Conservation (phyloP, 2,113 vertebrate genomes). For the Arenaria interpres region DNA sequence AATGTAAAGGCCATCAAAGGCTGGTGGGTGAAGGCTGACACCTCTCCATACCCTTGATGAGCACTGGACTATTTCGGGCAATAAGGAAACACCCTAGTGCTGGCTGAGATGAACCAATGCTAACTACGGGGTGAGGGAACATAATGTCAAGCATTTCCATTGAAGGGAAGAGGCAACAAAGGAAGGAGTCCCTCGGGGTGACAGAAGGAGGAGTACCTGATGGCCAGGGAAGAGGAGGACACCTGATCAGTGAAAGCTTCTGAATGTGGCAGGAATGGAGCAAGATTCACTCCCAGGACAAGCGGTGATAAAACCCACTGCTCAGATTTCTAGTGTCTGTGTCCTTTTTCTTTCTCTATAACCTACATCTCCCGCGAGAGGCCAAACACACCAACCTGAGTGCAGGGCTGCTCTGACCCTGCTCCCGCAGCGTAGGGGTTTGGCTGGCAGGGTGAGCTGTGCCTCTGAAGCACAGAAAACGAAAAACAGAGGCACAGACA, state of each 20-base stretch:
- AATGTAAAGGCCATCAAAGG: background rate
- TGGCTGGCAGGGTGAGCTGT: background rate
- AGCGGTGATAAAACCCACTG: background rate
- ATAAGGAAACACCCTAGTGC: background rate
- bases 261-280: background rate
- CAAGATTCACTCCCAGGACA: background rate
- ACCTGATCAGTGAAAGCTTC: background rate
- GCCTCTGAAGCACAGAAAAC: background rate
- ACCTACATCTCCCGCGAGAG: background rate
- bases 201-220: background rate
- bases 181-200: background rate
- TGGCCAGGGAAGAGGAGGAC: background rate
- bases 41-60: background rate
- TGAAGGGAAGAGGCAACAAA: background rate
- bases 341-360: background rate
- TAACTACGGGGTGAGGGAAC: background rate
- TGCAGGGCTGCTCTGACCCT: background rate
- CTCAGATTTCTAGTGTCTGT: background rate
- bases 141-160: background rate
- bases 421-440: background rate
- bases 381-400: background rate
- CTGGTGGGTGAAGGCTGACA: background rate
- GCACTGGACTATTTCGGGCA: background rate
- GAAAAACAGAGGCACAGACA: background rate
- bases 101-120: background rate